Percentiles rank a stretch among this genome's conserved stretches.
Evolutionary conservation across 2,888 invertebrate species (phyloP).

Genomic region (Drosophila differens): DNA sequence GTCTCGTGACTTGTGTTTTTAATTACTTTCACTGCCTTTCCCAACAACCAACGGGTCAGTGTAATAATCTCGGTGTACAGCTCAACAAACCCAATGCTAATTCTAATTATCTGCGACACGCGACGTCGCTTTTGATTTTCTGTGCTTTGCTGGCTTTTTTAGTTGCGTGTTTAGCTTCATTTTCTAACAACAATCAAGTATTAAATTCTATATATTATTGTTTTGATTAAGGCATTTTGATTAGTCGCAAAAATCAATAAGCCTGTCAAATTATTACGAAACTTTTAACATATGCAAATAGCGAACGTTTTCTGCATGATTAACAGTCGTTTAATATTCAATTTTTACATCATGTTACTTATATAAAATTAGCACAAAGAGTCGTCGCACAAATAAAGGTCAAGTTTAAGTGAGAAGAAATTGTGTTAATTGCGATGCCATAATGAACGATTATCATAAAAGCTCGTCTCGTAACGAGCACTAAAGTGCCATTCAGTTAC

Average conservation of each 20-base stretch:
- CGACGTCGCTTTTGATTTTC: constrained; percentile 61
- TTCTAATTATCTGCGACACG: constrained; percentile 74
- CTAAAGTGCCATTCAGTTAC: constrained; percentile 27
- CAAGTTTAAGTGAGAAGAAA: constrained; percentile 58
- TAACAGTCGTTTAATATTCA: constrained; percentile 18
- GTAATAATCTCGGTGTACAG: constrained; percentile 27
- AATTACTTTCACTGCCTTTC: constrained; percentile 77
- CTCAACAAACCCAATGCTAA: constrained; percentile 34
- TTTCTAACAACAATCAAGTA: constrained; percentile 32
- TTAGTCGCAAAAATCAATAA: constrained; percentile 44
- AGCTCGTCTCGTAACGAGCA: constrained; percentile 26
- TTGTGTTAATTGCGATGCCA: constrained; percentile 57
- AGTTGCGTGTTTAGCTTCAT: constrained; percentile 30
- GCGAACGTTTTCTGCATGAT: neutral
- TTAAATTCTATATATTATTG: constrained; percentile 48
- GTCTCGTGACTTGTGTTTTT: constrained; percentile 67
- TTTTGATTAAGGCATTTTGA: constrained; percentile 19
- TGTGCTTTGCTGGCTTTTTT: constrained; percentile 24
- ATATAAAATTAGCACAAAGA: constrained; percentile 16
- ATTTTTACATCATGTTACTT: constrained; percentile 3
- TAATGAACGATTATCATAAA: constrained; percentile 55
- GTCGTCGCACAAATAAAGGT: constrained; percentile 35
- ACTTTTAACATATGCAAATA: constrained; percentile 26
- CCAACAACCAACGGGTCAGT: constrained; percentile 45
- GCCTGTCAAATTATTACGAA: constrained; percentile 18